Base-by-base conservation (phyloP, 2,113 vertebrate genomes). In the Aegithalos caudatus region DNA sequence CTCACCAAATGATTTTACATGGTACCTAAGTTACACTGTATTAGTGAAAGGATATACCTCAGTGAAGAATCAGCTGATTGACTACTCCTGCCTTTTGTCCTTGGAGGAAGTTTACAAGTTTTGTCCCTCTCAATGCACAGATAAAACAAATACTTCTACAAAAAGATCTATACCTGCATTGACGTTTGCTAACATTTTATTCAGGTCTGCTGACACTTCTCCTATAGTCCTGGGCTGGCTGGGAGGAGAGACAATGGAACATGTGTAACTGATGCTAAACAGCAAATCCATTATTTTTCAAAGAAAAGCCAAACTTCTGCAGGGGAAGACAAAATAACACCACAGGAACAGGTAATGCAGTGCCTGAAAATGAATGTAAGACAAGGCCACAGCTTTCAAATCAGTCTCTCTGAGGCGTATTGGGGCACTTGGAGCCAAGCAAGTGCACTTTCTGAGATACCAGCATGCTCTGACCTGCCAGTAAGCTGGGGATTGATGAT, bases 201-300 rank as follows among this genome's bases (percentile, higher is more conserved):
- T 92, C 42, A 37, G 81, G 35, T 82, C n/a, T 23, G 51, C 44
- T 88, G 89, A 92, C 90, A 88, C 60, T 90, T 97, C 61, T 95
- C 86, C 95, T 89, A 69, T 79, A 87, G 33, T 13, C 62, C 81
- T 82, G 56, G 70, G 74, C 67, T 79, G 69, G 57, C 81, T 91
- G 69, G 85, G 78, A 90, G 81, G 91, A 92, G 81, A 86, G 90
- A 95, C 94, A 95, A 73, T 3, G 24, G 67, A 70, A 93, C 66
- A 62, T 0, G 12, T 73, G 67, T 86, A 88, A 90, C 71, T 85
- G 81, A 90, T 40, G 51, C 40, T 54, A 85, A 95, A 92, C 57
- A 90, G 76, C 27, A 90, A 58, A 87, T 73, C 6, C 7, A 90
- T 92, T 85, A 24, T 31, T 85, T 92, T 88, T 57, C 67, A 54